phyloP scores from a whole-genome alignment of 1,140 invertebrate genomes.

The Sminthurinus signatus region DNA sequence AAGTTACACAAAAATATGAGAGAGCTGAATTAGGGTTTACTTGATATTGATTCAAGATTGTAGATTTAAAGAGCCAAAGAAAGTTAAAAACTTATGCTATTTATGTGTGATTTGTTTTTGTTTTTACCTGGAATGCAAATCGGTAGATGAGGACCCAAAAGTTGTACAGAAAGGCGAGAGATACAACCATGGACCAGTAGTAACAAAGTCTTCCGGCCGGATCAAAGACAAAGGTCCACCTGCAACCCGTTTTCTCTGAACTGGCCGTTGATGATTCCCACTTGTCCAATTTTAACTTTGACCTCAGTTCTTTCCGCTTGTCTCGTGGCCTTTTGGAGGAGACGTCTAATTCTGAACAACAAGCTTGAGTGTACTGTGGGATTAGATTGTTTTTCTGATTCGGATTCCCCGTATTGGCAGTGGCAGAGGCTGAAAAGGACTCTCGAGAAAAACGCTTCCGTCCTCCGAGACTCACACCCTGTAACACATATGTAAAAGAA shows the following conservation, averaged over 20 bases:
- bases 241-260: slow-evolving; percentile 50
- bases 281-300: slow-evolving; percentile 46
- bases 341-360: slow-evolving; percentile 62
- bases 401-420: slow-evolving; percentile 50
- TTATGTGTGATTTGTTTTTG: background rate
- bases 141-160: slow-evolving; percentile 98
- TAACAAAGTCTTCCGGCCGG: slow-evolving; percentile 84
- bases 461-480: slow-evolving; percentile 38
- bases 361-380: slow-evolving; percentile 36
- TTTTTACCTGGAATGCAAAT: slow-evolving; percentile 83
- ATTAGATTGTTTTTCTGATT: slow-evolving; percentile 34
- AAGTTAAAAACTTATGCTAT: too few relatives aligned
- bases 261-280: slow-evolving; percentile 46
- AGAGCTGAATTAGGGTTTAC: background rate
- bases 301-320: slow-evolving; percentile 45
- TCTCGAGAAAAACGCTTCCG: slow-evolving; percentile 59
- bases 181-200: slow-evolving; percentile 96
- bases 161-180: slow-evolving; percentile 96
- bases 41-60: too few relatives aligned
- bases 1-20: background rate
- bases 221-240: slow-evolving; percentile 81
- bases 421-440: slow-evolving; percentile 63
- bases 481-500: slow-evolving; percentile 9
- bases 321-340: slow-evolving; percentile 53
- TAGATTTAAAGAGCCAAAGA: too few relatives aligned